Conservation (phyloP, 2,797 vertebrate species). For the Gephyroberyx darwinii region DNA sequence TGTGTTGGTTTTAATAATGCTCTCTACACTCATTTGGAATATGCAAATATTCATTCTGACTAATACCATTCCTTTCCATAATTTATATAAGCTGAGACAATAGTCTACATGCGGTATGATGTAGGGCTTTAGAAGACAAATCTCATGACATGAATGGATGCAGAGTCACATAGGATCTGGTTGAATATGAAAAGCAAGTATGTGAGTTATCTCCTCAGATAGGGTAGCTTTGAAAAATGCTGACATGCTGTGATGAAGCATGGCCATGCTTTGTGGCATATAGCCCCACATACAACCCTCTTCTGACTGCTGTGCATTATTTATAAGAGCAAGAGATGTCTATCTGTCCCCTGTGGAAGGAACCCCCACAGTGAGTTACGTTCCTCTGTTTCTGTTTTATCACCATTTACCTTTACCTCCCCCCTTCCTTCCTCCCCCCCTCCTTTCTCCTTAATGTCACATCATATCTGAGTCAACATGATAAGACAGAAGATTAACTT, state of each 20-base stretch:
- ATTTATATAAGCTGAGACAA: slow-evolving; percentile 55
- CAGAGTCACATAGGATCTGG: slow-evolving; percentile 43
- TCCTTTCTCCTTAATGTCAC: slow-evolving; percentile 53
- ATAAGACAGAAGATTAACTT: slow-evolving; percentile 68
- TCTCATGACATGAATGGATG: slow-evolving; percentile 34
- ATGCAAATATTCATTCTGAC: slow-evolving; percentile 65
- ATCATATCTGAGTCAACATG: slow-evolving; percentile 65
- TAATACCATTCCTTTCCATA: slow-evolving; percentile 49
- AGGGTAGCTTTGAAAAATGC: slow-evolving; percentile 36
- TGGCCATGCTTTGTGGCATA: slow-evolving; percentile 32
- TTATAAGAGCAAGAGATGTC: slow-evolving; percentile 16
- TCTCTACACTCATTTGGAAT: slow-evolving; percentile 52
- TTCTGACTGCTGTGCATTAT: background rate
- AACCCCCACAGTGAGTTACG: slow-evolving; percentile 42
- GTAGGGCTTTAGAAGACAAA: slow-evolving; percentile 36
- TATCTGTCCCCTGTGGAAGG: slow-evolving; percentile 28
- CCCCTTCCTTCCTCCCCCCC: background rate
- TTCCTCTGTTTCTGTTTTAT: slow-evolving; percentile 48
- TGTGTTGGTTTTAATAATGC: slow-evolving; percentile 62
- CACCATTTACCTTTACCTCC: slow-evolving; percentile 41
- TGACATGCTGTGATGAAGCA: slow-evolving; percentile 30
- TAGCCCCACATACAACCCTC: slow-evolving; percentile 2
- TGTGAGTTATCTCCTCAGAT: slow-evolving; percentile 32
- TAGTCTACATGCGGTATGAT: slow-evolving; percentile 36
- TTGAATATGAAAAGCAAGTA: slow-evolving; percentile 39